Base-by-base conservation (phyloP, 1,140 invertebrate genomes). In the Bombus impatiens region DNA sequence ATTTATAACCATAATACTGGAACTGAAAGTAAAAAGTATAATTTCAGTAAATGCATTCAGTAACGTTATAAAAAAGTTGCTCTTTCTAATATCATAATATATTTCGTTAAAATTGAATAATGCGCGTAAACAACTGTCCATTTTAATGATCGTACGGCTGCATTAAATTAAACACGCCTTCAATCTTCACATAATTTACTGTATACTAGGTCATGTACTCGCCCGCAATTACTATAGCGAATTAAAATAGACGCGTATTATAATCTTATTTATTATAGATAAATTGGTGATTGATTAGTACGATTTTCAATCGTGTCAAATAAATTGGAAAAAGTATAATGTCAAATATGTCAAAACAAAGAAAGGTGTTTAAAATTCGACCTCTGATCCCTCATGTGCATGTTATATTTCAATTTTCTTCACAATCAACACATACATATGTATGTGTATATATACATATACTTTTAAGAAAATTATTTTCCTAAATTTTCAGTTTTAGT, bases 201-300 rank as follows among this genome's bases (percentile, higher is more conserved):
- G 70, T 90, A 86, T 83, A 84, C 87, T 83, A 84, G 80, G 44
- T 87, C 87, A 86, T 88, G 82, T 91, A 91, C 79, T 91, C 87
- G 90, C 85, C 87, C 84, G 80, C 68, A 89, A 62, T 84, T 90
- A 87, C 59, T 89, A 89, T 90, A 91, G 87, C 59, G 67, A 90
- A 89, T 90, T 91, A 80, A 86, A 87, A 89, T 90, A 91, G 85
- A 82, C 65, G 72, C 82, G 78, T 91, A 90, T 74, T 89, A 88
- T 91, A 91, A 89, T 82, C 85, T 91, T 90, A 91, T 91, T 91
- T 91, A 91, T 91, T 91, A 87, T 91, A 91, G 90, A 87, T 82
- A 83, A 89, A 91, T 91, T 91, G 90, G 87, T 91, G 87, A 91
- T 90, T 88, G 76, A 88, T 90, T 91, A 91, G 90, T 86, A 89